Conservation (phyloP, 2,888 invertebrate genomes). For the Carterocephalus palaemon region DNA sequence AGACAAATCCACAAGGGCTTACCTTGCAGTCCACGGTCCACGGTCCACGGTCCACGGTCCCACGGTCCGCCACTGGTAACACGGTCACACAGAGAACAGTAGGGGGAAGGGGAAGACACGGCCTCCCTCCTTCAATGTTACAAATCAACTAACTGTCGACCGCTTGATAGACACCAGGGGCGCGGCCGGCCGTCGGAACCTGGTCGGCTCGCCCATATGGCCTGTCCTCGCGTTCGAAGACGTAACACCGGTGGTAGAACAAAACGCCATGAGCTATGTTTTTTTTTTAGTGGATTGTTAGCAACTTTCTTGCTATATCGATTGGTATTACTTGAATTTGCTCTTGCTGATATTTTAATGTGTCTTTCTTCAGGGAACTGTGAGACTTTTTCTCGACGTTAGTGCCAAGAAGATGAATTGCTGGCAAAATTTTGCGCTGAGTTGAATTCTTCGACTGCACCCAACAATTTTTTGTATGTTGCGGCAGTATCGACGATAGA, state of each 20-base stretch:
- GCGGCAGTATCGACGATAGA: constrained; percentile 3
- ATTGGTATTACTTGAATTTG: not conserved
- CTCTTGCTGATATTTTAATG: constrained; percentile 3
- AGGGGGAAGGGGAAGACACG: too few relatives aligned
- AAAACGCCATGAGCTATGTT: constrained; percentile 19
- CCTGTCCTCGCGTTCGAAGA: too few relatives aligned
- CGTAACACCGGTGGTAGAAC: constrained; percentile 19
- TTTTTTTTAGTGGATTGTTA: constrained; percentile 6
- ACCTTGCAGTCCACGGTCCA: too few relatives aligned
- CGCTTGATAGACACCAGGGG: too few relatives aligned
- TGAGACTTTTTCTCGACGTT: not conserved
- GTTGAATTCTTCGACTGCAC: constrained; percentile 6
- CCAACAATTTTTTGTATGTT: constrained; percentile 7
- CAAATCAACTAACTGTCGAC: too few relatives aligned
- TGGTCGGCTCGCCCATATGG: too few relatives aligned
- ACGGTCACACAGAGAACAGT: too few relatives aligned
- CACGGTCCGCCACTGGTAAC: too few relatives aligned
- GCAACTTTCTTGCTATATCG: not conserved
- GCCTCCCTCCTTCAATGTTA: too few relatives aligned
- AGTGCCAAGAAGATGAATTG: not conserved
- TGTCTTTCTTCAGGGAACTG: constrained; percentile 7
- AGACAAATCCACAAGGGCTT: too few relatives aligned
- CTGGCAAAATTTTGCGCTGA: not conserved
- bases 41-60: too few relatives aligned
- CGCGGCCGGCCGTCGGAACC: too few relatives aligned